Evolutionary conservation across 2,113 vertebrate genomes (phyloP).

Genomic region (Litocranius walleri): DNA sequence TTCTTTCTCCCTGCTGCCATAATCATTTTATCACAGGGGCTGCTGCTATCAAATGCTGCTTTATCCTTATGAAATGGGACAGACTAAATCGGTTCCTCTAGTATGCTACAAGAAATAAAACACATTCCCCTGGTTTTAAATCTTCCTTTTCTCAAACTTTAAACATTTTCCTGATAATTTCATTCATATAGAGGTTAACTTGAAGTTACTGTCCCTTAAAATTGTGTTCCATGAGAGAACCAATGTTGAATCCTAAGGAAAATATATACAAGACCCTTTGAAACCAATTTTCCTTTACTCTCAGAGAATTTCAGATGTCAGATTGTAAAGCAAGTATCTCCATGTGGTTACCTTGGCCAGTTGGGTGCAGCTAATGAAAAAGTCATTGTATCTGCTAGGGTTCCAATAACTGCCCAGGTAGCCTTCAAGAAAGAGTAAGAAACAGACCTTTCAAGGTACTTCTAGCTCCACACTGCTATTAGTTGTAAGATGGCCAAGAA

Average conservation of each 20-base stretch:
- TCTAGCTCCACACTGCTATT: neutral
- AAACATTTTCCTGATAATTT: conserved; percentile 58
- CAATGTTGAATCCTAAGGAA: neutral
- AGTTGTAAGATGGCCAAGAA: neutral
- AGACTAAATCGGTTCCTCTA: conserved; percentile 72
- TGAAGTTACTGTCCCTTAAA: conserved; percentile 18
- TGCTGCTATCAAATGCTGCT: conserved; percentile 78
- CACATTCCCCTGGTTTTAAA: conserved; percentile 65
- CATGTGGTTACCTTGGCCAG: neutral
- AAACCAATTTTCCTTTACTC: neutral
- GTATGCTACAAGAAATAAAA: conserved; percentile 68
- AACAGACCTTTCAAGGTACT: neutral
- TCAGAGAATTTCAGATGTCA: neutral
- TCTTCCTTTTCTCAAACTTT: conserved; percentile 46
- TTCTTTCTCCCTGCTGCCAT: conserved; percentile 80
- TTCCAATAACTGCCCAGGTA: neutral
- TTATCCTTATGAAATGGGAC: conserved; percentile 81
- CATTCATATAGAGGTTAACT: conserved; percentile 13
- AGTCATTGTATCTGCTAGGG: neutral
- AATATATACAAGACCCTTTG: neutral
- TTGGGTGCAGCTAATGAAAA: neutral
- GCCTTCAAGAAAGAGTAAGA: neutral
- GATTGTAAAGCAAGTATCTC: neutral
- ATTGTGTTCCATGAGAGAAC: neutral
- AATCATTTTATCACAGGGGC: conserved; percentile 82